Evolutionary conservation across 2,888 invertebrate genomes (phyloP), one percentile per base, ranked within the genome.

Genomic region (Habrosyne pyritoides): DNA sequence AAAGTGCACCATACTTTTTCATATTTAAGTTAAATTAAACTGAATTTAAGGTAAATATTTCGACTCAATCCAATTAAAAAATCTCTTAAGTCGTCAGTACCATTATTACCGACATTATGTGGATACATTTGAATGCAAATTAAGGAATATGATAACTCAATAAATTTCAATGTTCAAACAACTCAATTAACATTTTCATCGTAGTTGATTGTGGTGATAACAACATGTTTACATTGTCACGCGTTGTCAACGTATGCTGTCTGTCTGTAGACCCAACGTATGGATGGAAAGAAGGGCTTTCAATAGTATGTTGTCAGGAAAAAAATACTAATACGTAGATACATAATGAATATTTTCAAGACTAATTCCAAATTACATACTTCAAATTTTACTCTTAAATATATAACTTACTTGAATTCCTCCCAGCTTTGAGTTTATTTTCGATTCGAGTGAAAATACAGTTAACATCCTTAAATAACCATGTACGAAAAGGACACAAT

Each of bases 131-230:
- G 7, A 48, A 28, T 50, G 21, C 28, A 77, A 61, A 59, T 62
- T 63, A 67, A 66, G 61, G 64, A 67, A 64, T 70, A 62, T 76
- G 77, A 69, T 73, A 70, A 81, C 71, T 65, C 71, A 65, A 73
- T 79, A 78, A 73, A 78, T 82, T 79, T 71, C 61, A 71, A 64
- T 57, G 77, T 75, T 76, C 75, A 80, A 82, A 84, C 82, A 81
- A 78, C 79, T 81, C 78, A 81, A 87, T 88, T 87, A 86, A 73
- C 82, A 79, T 84, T 84, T 86, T 84, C 79, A 83, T 82, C 77
- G 81, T 67, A 68, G 73, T 72, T 73, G 83, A 85, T 84, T 72
- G 73, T 74, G 60, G 64, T 67, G 84, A 83, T 84, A 84, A 82
- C 77, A 64, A 54, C 71, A 70, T 75, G 77, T 79, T 72, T 75